A percentile compares a stretch with the other conserved stretches of the same genome.
These are phyloP conservation scores for Neotoma lepida DNA, from an alignment of 2,113 vertebrate genomes.

Conservation along the genomic window DNA sequence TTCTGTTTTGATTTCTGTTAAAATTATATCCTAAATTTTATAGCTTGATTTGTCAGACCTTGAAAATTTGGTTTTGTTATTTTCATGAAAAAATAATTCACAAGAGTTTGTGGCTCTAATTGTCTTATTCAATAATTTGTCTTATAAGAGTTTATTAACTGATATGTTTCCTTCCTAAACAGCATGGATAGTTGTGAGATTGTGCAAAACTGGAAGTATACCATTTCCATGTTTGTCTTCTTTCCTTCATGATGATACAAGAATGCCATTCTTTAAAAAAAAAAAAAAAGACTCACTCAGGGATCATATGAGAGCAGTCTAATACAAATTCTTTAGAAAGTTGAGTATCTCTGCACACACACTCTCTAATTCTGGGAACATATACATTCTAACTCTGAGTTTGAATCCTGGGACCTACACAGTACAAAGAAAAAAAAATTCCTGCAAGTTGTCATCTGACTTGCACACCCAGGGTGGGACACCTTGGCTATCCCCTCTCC, in stretches of 20 bases:
- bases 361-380: constrained; percentile 36
- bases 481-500: not conserved
- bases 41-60: constrained; percentile 10
- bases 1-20: not conserved
- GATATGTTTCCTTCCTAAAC: constrained; percentile 7
- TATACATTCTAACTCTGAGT: not conserved
- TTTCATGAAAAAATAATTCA: constrained; percentile 30
- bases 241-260: not conserved
- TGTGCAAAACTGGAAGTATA: not conserved
- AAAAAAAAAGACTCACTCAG: not conserved
- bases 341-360: not conserved
- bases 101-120: not conserved
- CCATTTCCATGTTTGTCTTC: not conserved
- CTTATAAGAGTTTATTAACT: constrained; percentile 10
- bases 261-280: not conserved
- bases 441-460: not conserved
- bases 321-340: constrained; percentile 13
- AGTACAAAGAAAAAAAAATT: not conserved
- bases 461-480: not conserved
- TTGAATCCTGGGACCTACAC: not conserved
- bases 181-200: constrained; percentile 13
- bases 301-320: not conserved
- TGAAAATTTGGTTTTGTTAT: constrained; percentile 19
- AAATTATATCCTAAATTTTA: constrained; percentile 27
- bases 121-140: constrained; percentile 10